phyloP scores from a whole-genome alignment of 2,888 invertebrate species.

The Cyclophora albipunctata region DNA sequence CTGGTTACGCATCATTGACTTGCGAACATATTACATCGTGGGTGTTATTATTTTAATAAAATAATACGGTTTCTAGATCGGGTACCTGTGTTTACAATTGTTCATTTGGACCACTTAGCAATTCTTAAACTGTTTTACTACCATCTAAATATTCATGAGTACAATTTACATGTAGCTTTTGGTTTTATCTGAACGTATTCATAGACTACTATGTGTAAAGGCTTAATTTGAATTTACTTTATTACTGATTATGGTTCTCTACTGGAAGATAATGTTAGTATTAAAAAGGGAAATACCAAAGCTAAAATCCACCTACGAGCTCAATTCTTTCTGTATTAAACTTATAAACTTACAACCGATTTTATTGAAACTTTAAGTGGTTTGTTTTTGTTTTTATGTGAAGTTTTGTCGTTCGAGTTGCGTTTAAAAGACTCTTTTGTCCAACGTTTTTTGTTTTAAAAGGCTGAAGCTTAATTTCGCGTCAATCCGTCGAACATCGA shows the following conservation, averaged over 20 bases:
- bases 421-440: slow-evolving; percentile 4
- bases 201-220: neutral
- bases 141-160: slow-evolving; percentile 12
- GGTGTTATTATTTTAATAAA: slow-evolving; percentile 56
- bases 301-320: too few species aligned
- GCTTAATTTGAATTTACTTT: neutral
- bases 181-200: slow-evolving; percentile 1
- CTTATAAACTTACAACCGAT: too few species aligned
- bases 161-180: slow-evolving; percentile 4
- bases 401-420: too few species aligned
- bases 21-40: slow-evolving; percentile 48
- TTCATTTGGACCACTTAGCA: slow-evolving; percentile 14
- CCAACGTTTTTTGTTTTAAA: slow-evolving; percentile 13
- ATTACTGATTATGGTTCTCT: too few species aligned
- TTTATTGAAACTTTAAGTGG: too few species aligned
- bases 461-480: slow-evolving; percentile 44
- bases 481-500: slow-evolving; percentile 45
- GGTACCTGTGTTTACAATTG: slow-evolving; percentile 21
- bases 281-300: too few species aligned
- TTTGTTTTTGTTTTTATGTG: too few species aligned
- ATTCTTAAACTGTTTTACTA: slow-evolving; percentile 18
- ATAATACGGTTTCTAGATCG: slow-evolving; percentile 30
- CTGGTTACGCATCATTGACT: slow-evolving; percentile 37
- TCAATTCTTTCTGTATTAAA: too few species aligned
- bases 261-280: too few species aligned